A percentile compares a stretch with the other conserved stretches of the same genome.
phyloP scores from a whole-genome alignment of 2,113 vertebrate species.

The Anhinga rufa region DNA sequence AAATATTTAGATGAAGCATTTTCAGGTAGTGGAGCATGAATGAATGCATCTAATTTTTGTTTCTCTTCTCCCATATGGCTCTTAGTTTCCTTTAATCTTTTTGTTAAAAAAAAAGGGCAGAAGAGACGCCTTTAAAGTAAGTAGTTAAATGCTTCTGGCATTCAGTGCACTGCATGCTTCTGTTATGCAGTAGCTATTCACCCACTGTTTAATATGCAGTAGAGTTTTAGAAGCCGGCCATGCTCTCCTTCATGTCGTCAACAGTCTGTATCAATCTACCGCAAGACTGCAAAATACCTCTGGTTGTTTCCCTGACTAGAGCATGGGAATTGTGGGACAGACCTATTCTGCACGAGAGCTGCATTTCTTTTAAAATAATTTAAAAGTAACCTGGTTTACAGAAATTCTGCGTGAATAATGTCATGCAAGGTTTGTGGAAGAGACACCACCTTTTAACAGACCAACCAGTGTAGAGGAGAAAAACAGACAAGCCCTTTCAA shows the following conservation, averaged over 20 bases:
- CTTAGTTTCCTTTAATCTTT: not conserved
- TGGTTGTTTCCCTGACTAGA: not conserved
- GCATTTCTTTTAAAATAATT: not conserved
- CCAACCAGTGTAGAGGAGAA: too few species aligned
- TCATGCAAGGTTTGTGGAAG: not conserved
- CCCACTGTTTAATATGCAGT: not conserved
- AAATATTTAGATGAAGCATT: not conserved
- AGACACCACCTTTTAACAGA: not conserved
- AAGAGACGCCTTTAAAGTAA: not conserved
- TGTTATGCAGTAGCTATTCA: not conserved
- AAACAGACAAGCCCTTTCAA: not conserved
- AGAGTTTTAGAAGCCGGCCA: not conserved
- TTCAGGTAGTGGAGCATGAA: not conserved
- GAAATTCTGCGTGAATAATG: not conserved
- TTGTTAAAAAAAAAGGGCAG: too few species aligned
- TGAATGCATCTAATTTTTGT: not conserved
- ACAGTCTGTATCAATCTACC: not conserved
- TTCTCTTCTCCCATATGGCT: not conserved
- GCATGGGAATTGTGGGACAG: not conserved
- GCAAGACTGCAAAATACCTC: not conserved
- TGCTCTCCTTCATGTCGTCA: not conserved
- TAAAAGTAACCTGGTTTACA: not conserved
- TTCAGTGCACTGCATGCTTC: not conserved
- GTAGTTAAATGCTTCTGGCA: not conserved
- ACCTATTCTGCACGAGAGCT: not conserved